Evolutionary conservation across 2,888 invertebrate species (phyloP), one percentile per base, ranked within the genome.

Genomic region (Apamea crenata): DNA sequence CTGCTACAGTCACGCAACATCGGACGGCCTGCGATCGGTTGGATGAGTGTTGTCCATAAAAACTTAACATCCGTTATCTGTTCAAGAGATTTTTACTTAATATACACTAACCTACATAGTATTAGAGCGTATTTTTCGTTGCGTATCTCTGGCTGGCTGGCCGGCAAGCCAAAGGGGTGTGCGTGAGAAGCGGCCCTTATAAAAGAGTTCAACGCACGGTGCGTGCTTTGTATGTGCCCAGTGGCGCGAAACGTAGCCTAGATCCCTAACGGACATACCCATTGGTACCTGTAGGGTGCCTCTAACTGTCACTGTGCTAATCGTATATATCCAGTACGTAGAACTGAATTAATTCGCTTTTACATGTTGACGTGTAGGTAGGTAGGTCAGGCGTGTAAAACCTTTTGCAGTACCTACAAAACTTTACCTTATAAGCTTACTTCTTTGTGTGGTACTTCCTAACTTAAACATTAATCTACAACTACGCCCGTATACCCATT

Each of bases 151-250:
- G 82, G 59, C n/a, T 66, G 10, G 69, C 77, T 72, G 75, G 78
- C 83, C 83, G 81, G 63, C 25, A 10, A 71, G 21, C 53, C 74
- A 70, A 85, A 91, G 91, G 93, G 93, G 92, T 91, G 93, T 92
- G 94, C 93, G 93, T 93, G 94, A 93, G 94, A 94, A 92, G 87
- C 89, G 93, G 94, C 95, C 96, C 96, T 95, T 96, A 95, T 92
- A 96, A 96, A 97, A 96, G 97, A 96, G 96, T 97, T 97, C 96
- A 97, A 97, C 96, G 96, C 96, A 95, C 96, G 94, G 93, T 88
- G 90, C 83, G 84, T 88, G 94, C 94, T 94, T 95, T 96, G 94
- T 95, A 92, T 92, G 91, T 89, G 92, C 85, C 90, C 94, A 93
- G 90, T 94, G 92, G 91, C 91, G 95, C 94, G 94, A 93, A 93